phyloP scores from a whole-genome alignment of 2,888 invertebrate species.

The Ormyrus nitidulus region DNA sequence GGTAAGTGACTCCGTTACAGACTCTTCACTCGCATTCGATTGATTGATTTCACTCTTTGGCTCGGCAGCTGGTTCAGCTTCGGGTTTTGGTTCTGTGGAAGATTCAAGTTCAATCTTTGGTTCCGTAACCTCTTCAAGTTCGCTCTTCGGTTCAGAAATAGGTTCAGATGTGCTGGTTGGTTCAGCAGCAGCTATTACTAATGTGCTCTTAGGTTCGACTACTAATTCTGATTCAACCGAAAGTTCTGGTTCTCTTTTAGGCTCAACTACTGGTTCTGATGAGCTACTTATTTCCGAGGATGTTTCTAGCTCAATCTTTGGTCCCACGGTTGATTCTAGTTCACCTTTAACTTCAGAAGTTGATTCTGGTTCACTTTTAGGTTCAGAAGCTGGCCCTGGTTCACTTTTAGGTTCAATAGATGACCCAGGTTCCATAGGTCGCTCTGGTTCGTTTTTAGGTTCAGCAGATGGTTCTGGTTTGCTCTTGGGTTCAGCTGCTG shows the following conservation, averaged over 20 bases:
- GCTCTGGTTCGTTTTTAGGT: conserved; percentile 59
- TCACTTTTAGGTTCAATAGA: conserved; percentile 16
- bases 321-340: conserved; percentile 59
- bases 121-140: conserved; percentile 58
- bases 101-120: conserved; percentile 59
- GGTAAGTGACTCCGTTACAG: conserved; percentile 62
- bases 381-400: conserved; percentile 28
- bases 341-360: conserved; percentile 56
- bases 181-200: conserved; percentile 59
- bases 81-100: conserved; percentile 53
- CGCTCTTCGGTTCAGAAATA: conserved; percentile 61
- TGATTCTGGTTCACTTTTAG: conserved; percentile 63
- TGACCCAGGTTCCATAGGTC: conserved; percentile 54
- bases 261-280: conserved; percentile 59
- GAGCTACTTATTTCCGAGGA: conserved; percentile 59
- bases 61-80: conserved; percentile 59
- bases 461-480: conserved; percentile 62
- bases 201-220: conserved; percentile 8
- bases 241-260: conserved; percentile 70
- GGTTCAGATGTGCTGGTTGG: conserved; percentile 70
- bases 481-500: conserved; percentile 60
- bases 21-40: no score
- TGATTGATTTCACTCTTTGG: conserved; percentile 55
- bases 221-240: conserved; percentile 13
- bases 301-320: conserved; percentile 61